Percentiles rank a stretch among this genome's conserved stretches.
Conservation (phyloP, 2,888 invertebrate species). For the Caenorhabditis doughertyi region DNA sequence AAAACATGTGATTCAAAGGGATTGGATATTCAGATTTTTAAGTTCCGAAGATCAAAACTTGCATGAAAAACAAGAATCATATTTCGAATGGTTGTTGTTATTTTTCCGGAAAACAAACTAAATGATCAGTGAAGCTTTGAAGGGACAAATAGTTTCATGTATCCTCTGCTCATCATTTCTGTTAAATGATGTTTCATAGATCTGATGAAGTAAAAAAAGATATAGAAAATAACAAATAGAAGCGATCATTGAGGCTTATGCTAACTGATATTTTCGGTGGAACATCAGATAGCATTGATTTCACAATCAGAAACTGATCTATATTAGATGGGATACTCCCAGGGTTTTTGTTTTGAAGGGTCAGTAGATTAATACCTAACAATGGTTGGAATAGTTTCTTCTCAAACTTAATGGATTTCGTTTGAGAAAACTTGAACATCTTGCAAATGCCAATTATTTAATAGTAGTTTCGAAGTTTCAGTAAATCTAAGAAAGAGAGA, state of each 20-base stretch:
- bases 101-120: not conserved
- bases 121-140: not conserved
- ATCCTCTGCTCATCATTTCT: conserved; percentile 19
- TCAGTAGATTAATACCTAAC: too few species aligned
- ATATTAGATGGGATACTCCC: not conserved
- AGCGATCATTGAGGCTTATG: conserved; percentile 2
- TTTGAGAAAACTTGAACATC: too few species aligned
- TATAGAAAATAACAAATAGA: too few species aligned
- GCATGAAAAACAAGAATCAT: conserved; percentile 16
- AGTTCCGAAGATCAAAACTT: not conserved
- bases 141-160: not conserved
- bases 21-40: conserved; percentile 24
- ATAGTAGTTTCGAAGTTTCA: too few species aligned
- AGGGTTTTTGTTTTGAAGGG: too few species aligned
- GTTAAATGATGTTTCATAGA: conserved; percentile 18
- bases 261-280: not conserved
- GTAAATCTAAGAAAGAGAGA: not conserved
- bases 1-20: conserved; percentile 13
- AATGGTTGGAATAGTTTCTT: too few species aligned
- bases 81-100: conserved; percentile 22
- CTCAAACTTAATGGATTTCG: too few species aligned
- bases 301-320: too few species aligned
- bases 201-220: conserved; percentile 2
- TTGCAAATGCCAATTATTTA: too few species aligned
- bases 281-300: too few species aligned